Conservation (phyloP, 2,888 invertebrate genomes). For the Acronicta alni region DNA sequence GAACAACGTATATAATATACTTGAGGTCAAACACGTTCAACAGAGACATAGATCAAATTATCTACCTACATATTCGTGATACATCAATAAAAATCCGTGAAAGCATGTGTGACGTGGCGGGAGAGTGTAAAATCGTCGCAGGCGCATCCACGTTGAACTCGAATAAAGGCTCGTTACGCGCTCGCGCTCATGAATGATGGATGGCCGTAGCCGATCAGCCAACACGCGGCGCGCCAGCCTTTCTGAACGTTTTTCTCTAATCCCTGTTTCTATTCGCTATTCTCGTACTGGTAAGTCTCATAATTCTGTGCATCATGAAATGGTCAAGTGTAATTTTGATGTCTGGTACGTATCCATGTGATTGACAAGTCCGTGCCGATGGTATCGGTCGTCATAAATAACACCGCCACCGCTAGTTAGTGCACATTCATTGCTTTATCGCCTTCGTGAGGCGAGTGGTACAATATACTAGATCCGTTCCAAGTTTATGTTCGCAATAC, state of each 20-base stretch:
- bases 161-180: slow-evolving; percentile 87
- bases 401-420: slow-evolving; percentile 86
- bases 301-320: slow-evolving; percentile 56
- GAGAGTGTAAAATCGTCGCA: slow-evolving; percentile 78
- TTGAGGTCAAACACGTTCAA: slow-evolving; percentile 62
- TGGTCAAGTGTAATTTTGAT: slow-evolving; percentile 68
- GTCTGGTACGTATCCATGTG: slow-evolving; percentile 71
- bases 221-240: slow-evolving; percentile 64
- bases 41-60: slow-evolving; percentile 68
- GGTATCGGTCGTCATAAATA: slow-evolving; percentile 85
- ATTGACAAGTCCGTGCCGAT: slow-evolving; percentile 88
- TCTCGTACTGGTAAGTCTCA: slow-evolving; percentile 58
- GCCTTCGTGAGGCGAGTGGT: slow-evolving; percentile 58
- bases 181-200: slow-evolving; percentile 82
- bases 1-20: slow-evolving; percentile 50
- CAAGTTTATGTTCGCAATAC: slow-evolving; percentile 44
- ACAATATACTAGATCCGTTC: slow-evolving; percentile 44
- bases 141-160: slow-evolving; percentile 71
- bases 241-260: slow-evolving; percentile 47
- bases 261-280: slow-evolving; percentile 57
- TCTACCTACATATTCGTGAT: slow-evolving; percentile 74
- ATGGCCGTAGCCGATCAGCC: slow-evolving; percentile 81
- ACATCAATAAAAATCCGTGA: slow-evolving; percentile 65
- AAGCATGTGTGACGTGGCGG: slow-evolving; percentile 48
- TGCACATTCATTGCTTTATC: slow-evolving; percentile 82